These are phyloP conservation scores for Echinarachnius parma DNA, from an alignment of 53 echinoderm and acorn worm genomes.

Conservation along the genomic window DNA sequence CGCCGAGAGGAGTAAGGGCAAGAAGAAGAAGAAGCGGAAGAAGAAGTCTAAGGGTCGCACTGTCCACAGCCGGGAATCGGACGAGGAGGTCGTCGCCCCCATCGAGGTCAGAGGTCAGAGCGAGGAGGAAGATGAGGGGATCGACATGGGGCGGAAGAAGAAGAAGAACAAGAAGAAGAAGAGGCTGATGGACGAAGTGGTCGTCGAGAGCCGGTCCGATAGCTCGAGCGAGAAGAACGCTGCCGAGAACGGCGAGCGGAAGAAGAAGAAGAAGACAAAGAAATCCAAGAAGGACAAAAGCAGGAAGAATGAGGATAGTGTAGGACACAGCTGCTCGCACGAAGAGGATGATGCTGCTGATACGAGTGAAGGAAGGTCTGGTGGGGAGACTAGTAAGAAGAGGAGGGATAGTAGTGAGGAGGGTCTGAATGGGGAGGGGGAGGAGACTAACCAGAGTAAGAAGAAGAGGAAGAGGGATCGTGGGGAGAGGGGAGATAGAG, in stretches of 20 bases:
- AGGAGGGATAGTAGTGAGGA: slow-evolving; percentile 23
- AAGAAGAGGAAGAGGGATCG: slow-evolving; percentile 16
- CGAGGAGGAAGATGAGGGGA: slow-evolving; percentile 21
- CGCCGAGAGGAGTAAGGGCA: not conserved
- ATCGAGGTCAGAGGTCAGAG: slow-evolving; percentile 26
- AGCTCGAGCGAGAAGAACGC: slow-evolving; percentile 18
- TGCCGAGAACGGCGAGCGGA: slow-evolving; percentile 2
- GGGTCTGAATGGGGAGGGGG: slow-evolving; percentile 1
- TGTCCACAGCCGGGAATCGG: not conserved
- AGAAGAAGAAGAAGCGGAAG: slow-evolving; percentile 40
- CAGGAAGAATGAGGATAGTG: not conserved
- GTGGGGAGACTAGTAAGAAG: slow-evolving; percentile 21
- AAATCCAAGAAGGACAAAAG: slow-evolving; percentile 35
- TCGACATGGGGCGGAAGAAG: slow-evolving; percentile 4
- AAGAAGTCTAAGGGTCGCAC: slow-evolving; percentile 5
- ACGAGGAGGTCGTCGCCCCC: slow-evolving; percentile 1
- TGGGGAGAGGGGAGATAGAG: not conserved
- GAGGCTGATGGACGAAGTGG: slow-evolving; percentile 3
- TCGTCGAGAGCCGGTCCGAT: not conserved
- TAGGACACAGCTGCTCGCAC: not conserved
- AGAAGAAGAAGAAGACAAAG: slow-evolving; percentile 46
- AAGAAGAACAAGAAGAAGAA: slow-evolving; percentile 42
- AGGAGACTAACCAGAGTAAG: slow-evolving; percentile 8
- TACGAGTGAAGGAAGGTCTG: slow-evolving; percentile 8
- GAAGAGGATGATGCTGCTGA: slow-evolving; percentile 26